Conservation (phyloP, 2,888 invertebrate species). For the Pachymerium ferrugineum region DNA sequence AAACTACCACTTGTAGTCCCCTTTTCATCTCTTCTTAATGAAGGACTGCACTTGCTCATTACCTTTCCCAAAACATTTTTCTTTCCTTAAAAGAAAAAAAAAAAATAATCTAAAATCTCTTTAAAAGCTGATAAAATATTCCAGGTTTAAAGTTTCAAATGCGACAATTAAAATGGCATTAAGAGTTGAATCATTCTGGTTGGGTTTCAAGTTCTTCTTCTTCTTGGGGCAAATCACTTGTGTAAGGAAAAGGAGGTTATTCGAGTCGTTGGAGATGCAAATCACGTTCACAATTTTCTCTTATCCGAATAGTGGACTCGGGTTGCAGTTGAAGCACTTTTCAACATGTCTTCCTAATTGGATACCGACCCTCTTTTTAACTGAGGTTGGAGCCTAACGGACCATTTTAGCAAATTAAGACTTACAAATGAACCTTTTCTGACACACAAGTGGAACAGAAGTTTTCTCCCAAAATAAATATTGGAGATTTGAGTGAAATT, state of each 20-base stretch:
- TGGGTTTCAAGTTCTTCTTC: not conserved
- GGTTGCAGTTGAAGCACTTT: not conserved
- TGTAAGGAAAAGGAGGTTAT: not conserved
- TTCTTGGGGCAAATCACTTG: not conserved
- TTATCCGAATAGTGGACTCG: not conserved
- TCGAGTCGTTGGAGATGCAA: slow-evolving; percentile 1
- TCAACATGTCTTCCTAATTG: slow-evolving; percentile 10
- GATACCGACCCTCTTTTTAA: not conserved
- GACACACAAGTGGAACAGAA: no score
- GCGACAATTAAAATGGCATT: not conserved
- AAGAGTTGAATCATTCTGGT: no score
- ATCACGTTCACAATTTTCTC: slow-evolving; percentile 1
- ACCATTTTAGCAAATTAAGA: slow-evolving; percentile 11
- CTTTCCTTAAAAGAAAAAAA: not conserved
- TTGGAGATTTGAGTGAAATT: no score
- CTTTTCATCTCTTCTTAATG: slow-evolving; percentile 5
- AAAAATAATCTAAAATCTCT: not conserved
- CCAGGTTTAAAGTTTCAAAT: no score
- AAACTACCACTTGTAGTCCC: slow-evolving; percentile 9
- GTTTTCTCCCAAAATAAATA: no score
- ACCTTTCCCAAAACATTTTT: not conserved
- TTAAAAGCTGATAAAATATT: no score
- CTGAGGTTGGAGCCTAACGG: not conserved
- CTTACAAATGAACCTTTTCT: not conserved
- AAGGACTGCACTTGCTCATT: slow-evolving; percentile 10